A percentile compares a stretch with the other conserved stretches of the same genome.
Evolutionary conservation across 2,888 invertebrate species (phyloP).

Genomic region (Caenorhabditis sp.): DNA sequence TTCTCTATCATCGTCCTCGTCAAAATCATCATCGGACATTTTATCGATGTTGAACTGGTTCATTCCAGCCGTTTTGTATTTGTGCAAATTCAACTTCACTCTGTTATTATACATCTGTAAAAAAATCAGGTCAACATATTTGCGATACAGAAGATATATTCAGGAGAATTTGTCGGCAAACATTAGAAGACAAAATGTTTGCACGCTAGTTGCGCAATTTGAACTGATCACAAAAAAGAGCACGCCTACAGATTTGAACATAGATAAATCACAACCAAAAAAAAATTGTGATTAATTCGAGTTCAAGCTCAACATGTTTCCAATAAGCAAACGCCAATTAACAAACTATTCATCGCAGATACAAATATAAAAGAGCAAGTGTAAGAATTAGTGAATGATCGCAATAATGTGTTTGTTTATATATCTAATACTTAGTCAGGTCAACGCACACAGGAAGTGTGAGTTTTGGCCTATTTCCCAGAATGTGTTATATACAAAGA

Average conservation of each 20-base stretch:
- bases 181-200: not conserved
- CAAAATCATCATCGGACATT: constrained; percentile 28
- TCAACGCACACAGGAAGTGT: too few relatives aligned
- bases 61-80: constrained; percentile 32
- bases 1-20: constrained; percentile 10
- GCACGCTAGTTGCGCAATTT: not conserved
- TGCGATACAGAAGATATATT: constrained; percentile 8
- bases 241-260: not conserved
- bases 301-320: not conserved
- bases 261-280: not conserved
- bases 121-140: too few relatives aligned
- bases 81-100: constrained; percentile 25
- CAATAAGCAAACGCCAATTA: not conserved
- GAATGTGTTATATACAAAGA: too few relatives aligned
- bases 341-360: too few relatives aligned
- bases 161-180: constrained; percentile 12
- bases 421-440: too few relatives aligned
- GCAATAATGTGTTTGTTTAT: too few relatives aligned
- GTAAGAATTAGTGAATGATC: too few relatives aligned
- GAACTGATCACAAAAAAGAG: not conserved
- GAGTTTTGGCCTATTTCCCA: too few relatives aligned
- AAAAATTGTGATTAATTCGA: not conserved
- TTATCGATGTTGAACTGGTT: constrained; percentile 29
- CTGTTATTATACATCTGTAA: constrained; percentile 3
- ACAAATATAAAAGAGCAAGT: too few relatives aligned